Conservation (phyloP, 2,797 vertebrate genomes). For the Peromyscus aztecus region DNA sequence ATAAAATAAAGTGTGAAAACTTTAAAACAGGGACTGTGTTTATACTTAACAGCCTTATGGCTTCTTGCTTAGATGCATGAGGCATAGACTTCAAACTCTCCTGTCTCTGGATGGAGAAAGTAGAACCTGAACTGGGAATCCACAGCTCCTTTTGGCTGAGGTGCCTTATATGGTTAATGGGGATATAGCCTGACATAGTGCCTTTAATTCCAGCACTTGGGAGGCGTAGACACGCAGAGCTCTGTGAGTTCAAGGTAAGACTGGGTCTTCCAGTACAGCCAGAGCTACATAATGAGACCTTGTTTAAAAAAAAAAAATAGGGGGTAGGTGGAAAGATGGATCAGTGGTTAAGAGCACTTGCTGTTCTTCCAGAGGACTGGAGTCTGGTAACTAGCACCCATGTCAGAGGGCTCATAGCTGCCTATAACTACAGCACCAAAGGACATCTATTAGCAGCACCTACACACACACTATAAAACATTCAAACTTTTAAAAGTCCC, state of each 20-base stretch:
- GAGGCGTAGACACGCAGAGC: not conserved
- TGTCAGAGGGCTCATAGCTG: not conserved
- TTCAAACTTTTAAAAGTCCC: not conserved
- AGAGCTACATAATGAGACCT: not conserved
- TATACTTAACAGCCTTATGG: not conserved
- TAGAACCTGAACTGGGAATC: not conserved
- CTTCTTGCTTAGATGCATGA: not conserved
- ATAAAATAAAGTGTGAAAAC: constrained; percentile 97
- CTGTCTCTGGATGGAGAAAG: not conserved
- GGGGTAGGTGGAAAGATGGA: not conserved
- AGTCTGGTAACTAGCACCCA: not conserved
- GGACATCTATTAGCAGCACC: not conserved
- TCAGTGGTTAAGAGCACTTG: not conserved
- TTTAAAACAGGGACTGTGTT: not conserved
- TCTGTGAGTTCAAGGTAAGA: not conserved
- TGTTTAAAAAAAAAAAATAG: not conserved
- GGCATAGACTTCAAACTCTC: not conserved
- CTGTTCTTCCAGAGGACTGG: not conserved
- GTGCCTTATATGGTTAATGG: not conserved
- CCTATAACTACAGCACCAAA: not conserved
- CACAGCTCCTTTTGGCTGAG: not conserved
- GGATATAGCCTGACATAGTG: no score
- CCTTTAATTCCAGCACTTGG: no score
- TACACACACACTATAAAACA: not conserved
- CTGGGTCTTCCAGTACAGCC: not conserved